Base-by-base conservation (phyloP, 2,888 invertebrate genomes). In the Luperina testacea region DNA sequence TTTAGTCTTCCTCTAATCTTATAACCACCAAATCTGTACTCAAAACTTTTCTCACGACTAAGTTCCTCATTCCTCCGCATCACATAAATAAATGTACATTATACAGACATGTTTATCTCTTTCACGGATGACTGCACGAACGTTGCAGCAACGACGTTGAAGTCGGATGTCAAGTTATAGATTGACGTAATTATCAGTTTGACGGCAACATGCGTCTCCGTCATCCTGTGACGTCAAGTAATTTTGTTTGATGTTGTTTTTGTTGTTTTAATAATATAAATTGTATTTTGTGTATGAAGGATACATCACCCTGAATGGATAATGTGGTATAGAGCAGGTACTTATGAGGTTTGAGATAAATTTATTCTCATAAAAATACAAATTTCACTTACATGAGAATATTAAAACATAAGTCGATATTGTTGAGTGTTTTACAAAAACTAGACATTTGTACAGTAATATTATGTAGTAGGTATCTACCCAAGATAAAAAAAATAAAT, bases 161-260 rank as follows among this genome's bases (percentile, higher is more conserved):
- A 68, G 82, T 80, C 51, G 59, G 74, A 68, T 70, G 61, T 70
- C 88, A 88, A 65, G 84, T 79, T 70, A 88, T 67, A 78, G 75
- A 86, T 87, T 88, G 82, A 84, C 72, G 69, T 88, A 81, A 83
- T 82, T 87, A 88, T 87, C 81, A 73, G 72, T 42, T 45, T 61
- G 84, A 77, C 68, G 45, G 75, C 51, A 2, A 77, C 80, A 75
- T 77, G 63, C 75, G 61, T 77, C 72, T 64, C 59, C 48, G 75
- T 61, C 77, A 75, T 71, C 72, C 64, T 70, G 72, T 38, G 59
- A 67, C 32, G 53, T 67, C 38, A 51, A 65, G 64, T n/a, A 7
- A 63, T 83, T 86, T n/a, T 11, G 57, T n/a, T n/a, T 11, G 57
- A 57, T 24, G 57, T 57, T 57, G 20, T 7, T 15, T 86, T 85